These are phyloP conservation scores for Mycogona germanica DNA, from an alignment of 2,888 invertebrate species.

Conservation along the genomic window DNA sequence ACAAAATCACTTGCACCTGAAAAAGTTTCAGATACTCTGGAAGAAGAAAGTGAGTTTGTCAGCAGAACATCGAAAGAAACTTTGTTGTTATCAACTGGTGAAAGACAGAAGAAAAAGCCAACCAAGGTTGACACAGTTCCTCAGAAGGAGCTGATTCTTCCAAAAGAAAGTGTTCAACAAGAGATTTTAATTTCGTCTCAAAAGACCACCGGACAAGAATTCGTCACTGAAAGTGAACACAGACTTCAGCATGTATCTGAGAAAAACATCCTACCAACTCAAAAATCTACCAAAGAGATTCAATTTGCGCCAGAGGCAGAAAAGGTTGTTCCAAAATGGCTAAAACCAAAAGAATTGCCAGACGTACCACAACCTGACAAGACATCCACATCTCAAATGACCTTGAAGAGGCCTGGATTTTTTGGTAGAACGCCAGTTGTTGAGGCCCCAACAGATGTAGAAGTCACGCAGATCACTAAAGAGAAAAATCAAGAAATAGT, in stretches of 20 bases:
- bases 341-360: neutral
- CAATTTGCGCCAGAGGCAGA: neutral
- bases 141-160: neutral
- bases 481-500: neutral
- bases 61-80: neutral
- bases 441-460: too few relatives aligned
- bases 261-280: neutral
- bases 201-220: neutral
- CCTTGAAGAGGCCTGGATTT: neutral
- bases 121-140: neutral
- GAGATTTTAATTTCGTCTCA: neutral
- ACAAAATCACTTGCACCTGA: neutral
- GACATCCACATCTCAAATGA: neutral
- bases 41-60: neutral
- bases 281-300: neutral
- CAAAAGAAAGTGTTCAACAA: neutral
- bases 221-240: neutral
- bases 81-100: neutral
- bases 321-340: neutral
- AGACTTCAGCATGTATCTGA: neutral
- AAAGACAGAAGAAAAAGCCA: neutral
- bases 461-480: neutral
- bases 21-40: neutral
- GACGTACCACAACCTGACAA: neutral
- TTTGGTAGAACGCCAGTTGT: too few relatives aligned